These are phyloP conservation scores for Lophotis ruficrista DNA, from an alignment of 2,113 vertebrate species.

Conservation along the genomic window DNA sequence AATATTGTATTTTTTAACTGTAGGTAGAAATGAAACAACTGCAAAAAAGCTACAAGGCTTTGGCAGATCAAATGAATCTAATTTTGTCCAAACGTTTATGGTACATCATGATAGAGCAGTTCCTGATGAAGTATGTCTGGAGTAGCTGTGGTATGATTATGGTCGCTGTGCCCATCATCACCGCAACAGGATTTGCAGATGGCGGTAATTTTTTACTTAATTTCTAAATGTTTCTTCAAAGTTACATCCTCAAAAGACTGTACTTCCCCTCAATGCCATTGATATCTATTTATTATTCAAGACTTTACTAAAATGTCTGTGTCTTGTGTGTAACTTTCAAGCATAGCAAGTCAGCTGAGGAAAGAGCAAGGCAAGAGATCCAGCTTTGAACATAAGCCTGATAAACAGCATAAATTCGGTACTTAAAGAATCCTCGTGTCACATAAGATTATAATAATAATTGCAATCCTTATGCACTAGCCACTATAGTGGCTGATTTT, in stretches of 20 bases:
- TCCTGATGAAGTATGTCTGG: conserved; percentile 99
- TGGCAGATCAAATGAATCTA: conserved; percentile 94
- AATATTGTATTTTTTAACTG: neutral
- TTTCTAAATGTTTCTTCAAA: conserved; percentile 13
- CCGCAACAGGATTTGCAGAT: conserved; percentile 94
- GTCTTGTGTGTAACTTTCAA: neutral
- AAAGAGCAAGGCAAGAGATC: neutral
- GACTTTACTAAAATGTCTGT: neutral
- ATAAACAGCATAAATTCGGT: neutral
- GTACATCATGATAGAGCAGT: conserved; percentile 99
- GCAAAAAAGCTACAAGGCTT: conserved; percentile 92
- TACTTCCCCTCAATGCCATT: neutral
- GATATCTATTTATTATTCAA: neutral
- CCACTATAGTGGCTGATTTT: neutral
- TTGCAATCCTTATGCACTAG: neutral
- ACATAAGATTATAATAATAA: neutral
- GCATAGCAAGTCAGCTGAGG: neutral
- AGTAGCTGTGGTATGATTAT: conserved; percentile 94
- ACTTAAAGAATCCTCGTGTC: neutral
- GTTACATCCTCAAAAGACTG: neutral
- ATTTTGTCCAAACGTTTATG: conserved; percentile 96
- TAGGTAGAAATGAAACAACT: conserved; percentile 98
- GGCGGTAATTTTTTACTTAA: conserved; percentile 80
- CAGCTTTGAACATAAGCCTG: neutral
- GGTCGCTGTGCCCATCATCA: conserved; percentile 99